Evolutionary conservation across 1,140 invertebrate species (phyloP).

Genomic region (Linepithema humile): DNA sequence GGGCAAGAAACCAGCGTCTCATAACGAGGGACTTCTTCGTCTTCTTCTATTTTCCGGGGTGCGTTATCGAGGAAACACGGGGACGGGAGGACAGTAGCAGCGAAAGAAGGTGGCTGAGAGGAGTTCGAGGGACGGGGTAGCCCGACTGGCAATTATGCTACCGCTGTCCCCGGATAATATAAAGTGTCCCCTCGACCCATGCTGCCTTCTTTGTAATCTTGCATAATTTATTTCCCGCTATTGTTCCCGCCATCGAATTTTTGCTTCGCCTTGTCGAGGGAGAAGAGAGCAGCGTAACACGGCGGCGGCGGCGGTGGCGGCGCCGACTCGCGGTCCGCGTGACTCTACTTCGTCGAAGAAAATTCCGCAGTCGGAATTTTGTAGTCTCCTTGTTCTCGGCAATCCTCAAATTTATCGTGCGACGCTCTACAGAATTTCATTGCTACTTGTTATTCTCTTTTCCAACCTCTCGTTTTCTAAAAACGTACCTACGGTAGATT

Average conservation of each 20-base stretch:
- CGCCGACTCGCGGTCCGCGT: conserved; percentile 11
- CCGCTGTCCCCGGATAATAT: conserved; percentile 73
- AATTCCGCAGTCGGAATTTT: conserved; percentile 63
- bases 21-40: conserved; percentile 63
- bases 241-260: conserved; percentile 70
- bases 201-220: conserved; percentile 71
- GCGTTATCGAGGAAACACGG: conserved; percentile 19
- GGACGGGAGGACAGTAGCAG: not conserved
- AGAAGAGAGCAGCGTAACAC: not conserved
- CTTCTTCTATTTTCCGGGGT: conserved; percentile 41
- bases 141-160: conserved; percentile 69
- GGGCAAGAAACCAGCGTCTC: conserved; percentile 70
- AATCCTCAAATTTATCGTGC: conserved; percentile 45
- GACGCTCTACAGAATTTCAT: conserved; percentile 6
- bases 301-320: not conserved
- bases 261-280: conserved; percentile 45
- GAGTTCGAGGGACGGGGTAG: conserved; percentile 16
- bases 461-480: not conserved
- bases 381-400: conserved; percentile 9
- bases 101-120: not conserved
- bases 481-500: not conserved
- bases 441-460: conserved; percentile 9
- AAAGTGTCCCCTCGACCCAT: conserved; percentile 67
- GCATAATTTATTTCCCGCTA: conserved; percentile 74
- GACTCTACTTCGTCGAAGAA: conserved; percentile 66